Conservation (phyloP, 2,797 vertebrate species). For the Bufotes viridis region DNA sequence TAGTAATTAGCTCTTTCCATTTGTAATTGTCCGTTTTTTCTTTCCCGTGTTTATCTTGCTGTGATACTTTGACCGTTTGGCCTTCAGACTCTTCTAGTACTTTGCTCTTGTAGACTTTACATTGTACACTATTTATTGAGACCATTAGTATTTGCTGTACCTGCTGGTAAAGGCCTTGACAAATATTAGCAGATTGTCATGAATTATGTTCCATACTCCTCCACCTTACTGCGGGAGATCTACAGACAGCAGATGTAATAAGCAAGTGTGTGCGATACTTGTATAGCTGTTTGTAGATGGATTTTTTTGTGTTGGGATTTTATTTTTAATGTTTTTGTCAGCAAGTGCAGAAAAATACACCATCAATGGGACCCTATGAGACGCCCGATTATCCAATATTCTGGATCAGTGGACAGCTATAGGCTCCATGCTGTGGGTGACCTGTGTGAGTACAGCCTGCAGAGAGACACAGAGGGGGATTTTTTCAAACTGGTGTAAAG, state of each 20-base stretch:
- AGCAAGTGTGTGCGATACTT: background rate
- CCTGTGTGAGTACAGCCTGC: too few relatives aligned
- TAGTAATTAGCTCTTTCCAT: too few relatives aligned
- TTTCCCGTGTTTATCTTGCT: too few relatives aligned
- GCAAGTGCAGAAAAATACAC: too few relatives aligned
- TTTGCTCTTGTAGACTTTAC: conserved; percentile 1
- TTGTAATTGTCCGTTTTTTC: too few relatives aligned
- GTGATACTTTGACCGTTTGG: background rate
- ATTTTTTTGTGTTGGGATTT: background rate
- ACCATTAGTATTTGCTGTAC: background rate
- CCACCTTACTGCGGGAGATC: background rate
- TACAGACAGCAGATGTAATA: background rate
- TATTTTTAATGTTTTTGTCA: background rate
- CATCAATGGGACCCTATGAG: too few relatives aligned
- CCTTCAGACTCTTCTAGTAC: background rate
- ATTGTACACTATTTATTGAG: background rate
- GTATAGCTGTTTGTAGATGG: background rate
- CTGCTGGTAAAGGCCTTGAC: background rate
- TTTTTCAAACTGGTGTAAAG: too few relatives aligned
- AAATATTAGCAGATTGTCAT: background rate
- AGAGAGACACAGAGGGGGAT: too few relatives aligned
- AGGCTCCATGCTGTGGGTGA: too few relatives aligned
- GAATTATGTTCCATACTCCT: too few relatives aligned
- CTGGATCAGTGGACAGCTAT: too few relatives aligned
- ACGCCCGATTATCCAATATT: too few relatives aligned